Conservation (phyloP, 2,888 invertebrate species). For the Nasonia oneida region DNA sequence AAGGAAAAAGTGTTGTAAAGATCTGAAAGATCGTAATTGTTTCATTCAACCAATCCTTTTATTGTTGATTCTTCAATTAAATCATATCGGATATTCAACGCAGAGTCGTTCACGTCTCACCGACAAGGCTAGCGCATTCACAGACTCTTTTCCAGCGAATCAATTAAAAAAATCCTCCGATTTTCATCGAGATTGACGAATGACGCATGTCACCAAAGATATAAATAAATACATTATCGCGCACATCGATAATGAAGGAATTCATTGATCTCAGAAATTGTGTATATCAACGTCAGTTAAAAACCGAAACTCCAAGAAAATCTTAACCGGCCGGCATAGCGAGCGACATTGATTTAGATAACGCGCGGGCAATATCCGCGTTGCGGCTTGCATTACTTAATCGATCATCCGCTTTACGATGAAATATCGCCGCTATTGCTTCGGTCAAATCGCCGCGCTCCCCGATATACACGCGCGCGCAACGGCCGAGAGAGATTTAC, state of each 20-base stretch:
- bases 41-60: too few species aligned
- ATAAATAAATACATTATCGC: too few species aligned
- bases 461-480: background rate
- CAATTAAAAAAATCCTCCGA: too few species aligned
- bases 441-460: background rate
- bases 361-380: background rate
- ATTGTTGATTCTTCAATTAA: too few species aligned
- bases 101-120: too few species aligned
- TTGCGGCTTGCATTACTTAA: background rate
- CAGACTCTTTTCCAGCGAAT: too few species aligned
- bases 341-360: background rate
- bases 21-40: too few species aligned
- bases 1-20: too few species aligned
- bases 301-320: background rate
- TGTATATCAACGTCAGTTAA: background rate
- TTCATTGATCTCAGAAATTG: background rate
- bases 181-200: too few species aligned
- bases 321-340: background rate
- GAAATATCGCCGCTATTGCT: background rate
- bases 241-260: background rate
- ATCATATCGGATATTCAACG: too few species aligned
- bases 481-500: background rate
- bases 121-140: too few species aligned
- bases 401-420: background rate
- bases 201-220: too few species aligned